Evolutionary conservation across 1,140 invertebrate species (phyloP).

Genomic region (Lucilia cuprina): DNA sequence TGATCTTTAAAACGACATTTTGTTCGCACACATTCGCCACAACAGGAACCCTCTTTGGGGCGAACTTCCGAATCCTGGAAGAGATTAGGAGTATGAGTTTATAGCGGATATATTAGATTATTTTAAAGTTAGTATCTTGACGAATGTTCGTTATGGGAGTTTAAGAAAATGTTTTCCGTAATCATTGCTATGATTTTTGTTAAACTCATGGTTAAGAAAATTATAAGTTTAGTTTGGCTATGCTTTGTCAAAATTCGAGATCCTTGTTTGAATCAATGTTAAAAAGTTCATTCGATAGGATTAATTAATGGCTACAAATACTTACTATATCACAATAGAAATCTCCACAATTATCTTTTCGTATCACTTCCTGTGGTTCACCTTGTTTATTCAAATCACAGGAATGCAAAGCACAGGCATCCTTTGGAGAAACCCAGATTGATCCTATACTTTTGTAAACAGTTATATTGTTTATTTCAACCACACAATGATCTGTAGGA

Average conservation of each 20-base stretch:
- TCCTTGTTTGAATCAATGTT: too few relatives aligned
- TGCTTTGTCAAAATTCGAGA: too few relatives aligned
- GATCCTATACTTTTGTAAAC: constrained; percentile 26
- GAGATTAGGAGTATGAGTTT: too few relatives aligned
- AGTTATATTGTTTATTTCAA: not conserved
- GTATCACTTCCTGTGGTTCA: constrained; percentile 34
- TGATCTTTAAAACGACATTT: constrained; percentile 55
- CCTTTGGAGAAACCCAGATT: constrained; percentile 34
- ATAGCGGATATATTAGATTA: too few relatives aligned
- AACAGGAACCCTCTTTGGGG: constrained; percentile 48
- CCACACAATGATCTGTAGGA: not conserved
- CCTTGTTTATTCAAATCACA: constrained; percentile 36
- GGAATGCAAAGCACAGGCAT: constrained; percentile 28
- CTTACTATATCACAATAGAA: constrained; percentile 60
- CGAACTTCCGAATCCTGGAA: constrained; percentile 52
- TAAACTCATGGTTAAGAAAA: too few relatives aligned
- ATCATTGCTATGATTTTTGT: too few relatives aligned
- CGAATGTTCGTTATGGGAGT: too few relatives aligned
- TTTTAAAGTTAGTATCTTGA: too few relatives aligned
- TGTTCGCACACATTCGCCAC: constrained; percentile 55
- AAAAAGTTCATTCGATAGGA: too few relatives aligned
- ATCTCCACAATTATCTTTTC: constrained; percentile 54
- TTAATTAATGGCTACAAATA: not conserved
- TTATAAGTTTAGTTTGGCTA: too few relatives aligned
- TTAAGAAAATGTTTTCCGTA: too few relatives aligned